A percentile compares a stretch with the other conserved stretches of the same genome.
These are phyloP conservation scores for Capreolus pygargus DNA, from an alignment of 2,113 vertebrate species.

Conservation along the genomic window DNA sequence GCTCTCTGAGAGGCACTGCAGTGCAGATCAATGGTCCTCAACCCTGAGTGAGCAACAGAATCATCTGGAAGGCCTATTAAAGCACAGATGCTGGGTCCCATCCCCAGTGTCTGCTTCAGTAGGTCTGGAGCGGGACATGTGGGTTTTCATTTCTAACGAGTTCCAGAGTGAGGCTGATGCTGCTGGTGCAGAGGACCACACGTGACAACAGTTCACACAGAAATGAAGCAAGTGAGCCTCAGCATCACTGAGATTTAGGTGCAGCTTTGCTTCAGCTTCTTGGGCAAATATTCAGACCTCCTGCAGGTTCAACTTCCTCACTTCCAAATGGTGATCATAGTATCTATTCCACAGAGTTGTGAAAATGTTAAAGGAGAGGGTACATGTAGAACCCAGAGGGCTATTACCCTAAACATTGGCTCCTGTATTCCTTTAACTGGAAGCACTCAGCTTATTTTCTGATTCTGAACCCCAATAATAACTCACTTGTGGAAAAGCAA, in stretches of 20 bases:
- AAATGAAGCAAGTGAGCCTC: not conserved
- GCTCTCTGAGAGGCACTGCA: not conserved
- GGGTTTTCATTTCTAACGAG: not conserved
- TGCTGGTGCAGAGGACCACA: not conserved
- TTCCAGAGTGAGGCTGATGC: not conserved
- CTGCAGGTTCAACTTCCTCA: not conserved
- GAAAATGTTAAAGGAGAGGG: not conserved
- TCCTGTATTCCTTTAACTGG: not conserved
- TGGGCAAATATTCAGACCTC: not conserved
- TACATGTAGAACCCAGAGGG: not conserved
- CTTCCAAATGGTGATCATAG: not conserved
- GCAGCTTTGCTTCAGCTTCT: not conserved
- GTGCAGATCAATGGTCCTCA: not conserved
- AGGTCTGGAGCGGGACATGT: not conserved
- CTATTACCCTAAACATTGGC: not conserved
- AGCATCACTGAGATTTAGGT: not conserved
- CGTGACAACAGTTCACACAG: not conserved
- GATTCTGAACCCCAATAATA: not conserved
- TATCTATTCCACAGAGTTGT: not conserved
- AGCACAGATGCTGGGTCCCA: not conserved
- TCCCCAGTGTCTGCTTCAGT: not conserved
- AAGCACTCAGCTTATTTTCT: not conserved
- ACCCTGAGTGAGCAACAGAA: not conserved
- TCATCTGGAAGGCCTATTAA: not conserved
- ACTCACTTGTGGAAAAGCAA: not conserved